Conservation (phyloP, 2,797 vertebrate genomes). For the Limnodromus scolopaceus region DNA sequence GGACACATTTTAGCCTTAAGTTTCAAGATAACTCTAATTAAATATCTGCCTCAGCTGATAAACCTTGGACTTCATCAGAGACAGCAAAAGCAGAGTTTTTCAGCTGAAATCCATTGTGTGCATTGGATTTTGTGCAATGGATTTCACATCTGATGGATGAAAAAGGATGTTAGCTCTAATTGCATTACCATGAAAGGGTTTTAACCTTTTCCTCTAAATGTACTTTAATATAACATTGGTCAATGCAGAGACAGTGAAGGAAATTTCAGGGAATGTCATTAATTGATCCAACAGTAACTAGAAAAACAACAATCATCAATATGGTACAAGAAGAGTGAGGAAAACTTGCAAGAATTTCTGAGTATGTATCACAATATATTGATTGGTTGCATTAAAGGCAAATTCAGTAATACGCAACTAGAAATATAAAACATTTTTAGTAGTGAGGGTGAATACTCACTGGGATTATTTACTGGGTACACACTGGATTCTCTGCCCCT, state of each 20-base stretch:
- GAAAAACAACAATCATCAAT: neutral
- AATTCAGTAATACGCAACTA: neutral
- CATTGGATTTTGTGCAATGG: neutral
- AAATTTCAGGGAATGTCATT: neutral
- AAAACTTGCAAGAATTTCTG: neutral
- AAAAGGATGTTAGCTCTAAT: neutral
- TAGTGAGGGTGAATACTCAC: neutral
- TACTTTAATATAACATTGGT: neutral
- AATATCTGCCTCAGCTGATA: neutral
- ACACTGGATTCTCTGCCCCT: neutral
- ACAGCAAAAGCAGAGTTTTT: neutral
- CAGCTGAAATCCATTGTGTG: neutral
- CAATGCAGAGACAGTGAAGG: neutral
- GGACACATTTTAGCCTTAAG: neutral
- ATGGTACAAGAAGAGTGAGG: neutral
- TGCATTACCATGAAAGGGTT: neutral
- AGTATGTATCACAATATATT: neutral
- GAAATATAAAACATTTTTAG: neutral
- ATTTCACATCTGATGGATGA: neutral
- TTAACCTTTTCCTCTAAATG: constrained; percentile 10
- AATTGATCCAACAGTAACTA: neutral
- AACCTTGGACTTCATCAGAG: neutral
- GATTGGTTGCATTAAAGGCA: neutral
- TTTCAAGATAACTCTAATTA: neutral
- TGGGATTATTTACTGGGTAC: neutral